Evolutionary conservation across 2,113 vertebrate species (phyloP).

Genomic region (Ploceus nigricollis): DNA sequence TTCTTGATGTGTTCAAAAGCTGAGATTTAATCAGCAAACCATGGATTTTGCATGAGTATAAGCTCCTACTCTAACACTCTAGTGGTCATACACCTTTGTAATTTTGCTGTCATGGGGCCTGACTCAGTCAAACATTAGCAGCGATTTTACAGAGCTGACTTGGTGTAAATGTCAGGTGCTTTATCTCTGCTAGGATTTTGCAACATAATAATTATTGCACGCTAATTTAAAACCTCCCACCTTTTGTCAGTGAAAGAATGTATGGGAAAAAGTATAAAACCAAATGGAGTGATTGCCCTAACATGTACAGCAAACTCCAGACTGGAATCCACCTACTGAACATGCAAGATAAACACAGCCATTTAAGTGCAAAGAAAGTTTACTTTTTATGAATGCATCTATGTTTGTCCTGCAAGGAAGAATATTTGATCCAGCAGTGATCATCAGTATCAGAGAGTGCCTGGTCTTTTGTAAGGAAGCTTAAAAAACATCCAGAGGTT

Average conservation of each 20-base stretch:
- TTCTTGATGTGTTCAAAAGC: background rate
- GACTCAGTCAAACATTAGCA: background rate
- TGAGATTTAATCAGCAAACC: background rate
- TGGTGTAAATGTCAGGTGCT: background rate
- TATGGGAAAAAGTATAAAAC: background rate
- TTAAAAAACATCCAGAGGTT: background rate
- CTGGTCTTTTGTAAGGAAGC: background rate
- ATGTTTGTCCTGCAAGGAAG: background rate
- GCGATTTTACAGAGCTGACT: background rate
- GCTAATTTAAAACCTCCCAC: background rate
- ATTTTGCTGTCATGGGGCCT: background rate
- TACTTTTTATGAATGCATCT: background rate
- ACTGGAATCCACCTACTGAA: background rate
- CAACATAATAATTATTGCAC: background rate
- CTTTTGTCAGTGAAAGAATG: background rate
- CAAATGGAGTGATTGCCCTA: background rate
- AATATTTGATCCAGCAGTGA: background rate
- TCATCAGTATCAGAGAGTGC: background rate
- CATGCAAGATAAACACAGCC: background rate
- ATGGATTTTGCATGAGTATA: background rate
- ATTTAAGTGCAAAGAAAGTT: background rate
- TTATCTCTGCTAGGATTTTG: constrained; percentile 3
- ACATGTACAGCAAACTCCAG: background rate
- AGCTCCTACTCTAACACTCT: background rate
- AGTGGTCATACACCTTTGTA: background rate